Conservation (phyloP, 2,888 invertebrate genomes). For the Parnassius smintheus region DNA sequence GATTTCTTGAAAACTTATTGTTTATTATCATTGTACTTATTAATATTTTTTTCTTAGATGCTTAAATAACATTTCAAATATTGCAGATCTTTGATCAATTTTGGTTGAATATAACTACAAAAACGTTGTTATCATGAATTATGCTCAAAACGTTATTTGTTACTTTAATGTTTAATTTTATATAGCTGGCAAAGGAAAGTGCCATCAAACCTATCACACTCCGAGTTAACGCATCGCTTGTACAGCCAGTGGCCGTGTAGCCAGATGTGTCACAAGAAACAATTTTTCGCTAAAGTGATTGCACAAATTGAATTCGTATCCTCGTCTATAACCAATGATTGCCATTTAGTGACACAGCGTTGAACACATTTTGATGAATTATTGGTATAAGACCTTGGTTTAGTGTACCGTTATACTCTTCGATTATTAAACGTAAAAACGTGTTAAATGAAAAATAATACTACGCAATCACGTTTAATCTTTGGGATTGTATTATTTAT, state of each 20-base stretch:
- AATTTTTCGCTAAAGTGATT: conserved; percentile 78
- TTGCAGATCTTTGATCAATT: too few species aligned
- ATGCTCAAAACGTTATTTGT: conserved; percentile 10
- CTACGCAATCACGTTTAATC: too few species aligned
- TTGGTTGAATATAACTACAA: too few species aligned
- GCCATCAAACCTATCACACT: conserved; percentile 10
- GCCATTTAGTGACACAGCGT: conserved; percentile 44
- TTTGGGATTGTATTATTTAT: too few species aligned
- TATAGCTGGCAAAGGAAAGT: not conserved
- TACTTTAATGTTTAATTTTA: conserved; percentile 10
- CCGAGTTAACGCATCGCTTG: conserved; percentile 9
- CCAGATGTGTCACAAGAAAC: conserved; percentile 67
- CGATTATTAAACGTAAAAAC: not conserved
- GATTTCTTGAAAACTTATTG: too few species aligned
- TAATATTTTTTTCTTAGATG: too few species aligned
- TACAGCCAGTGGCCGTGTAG: conserved; percentile 34
- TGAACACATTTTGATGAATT: conserved; percentile 23
- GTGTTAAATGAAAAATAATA: too few species aligned
- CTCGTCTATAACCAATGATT: conserved; percentile 56
- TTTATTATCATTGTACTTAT: too few species aligned
- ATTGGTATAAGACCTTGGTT: conserved; percentile 9
- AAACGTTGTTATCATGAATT: too few species aligned
- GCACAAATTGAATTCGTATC: conserved; percentile 71
- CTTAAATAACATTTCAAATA: too few species aligned
- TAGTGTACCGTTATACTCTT: conserved; percentile 7